phyloP scores from a whole-genome alignment of 2,888 invertebrate species.

The Antitype chi region DNA sequence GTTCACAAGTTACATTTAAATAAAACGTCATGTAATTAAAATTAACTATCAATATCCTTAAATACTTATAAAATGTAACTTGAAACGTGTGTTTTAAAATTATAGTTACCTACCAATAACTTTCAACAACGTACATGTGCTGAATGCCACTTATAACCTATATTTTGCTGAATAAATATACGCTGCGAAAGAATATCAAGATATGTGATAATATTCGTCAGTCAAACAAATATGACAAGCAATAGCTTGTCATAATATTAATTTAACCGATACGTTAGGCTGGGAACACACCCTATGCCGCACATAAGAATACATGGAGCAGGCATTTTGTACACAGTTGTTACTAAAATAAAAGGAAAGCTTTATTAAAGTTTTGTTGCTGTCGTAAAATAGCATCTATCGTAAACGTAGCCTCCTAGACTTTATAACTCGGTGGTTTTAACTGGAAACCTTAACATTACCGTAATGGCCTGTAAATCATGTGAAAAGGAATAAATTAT shows the following conservation, averaged over 20 bases:
- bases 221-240: slow-evolving; percentile 41
- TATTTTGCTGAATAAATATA: slow-evolving; percentile 46
- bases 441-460: slow-evolving; percentile 80
- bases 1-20: slow-evolving; percentile 14
- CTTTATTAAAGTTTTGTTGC: slow-evolving; percentile 78
- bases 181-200: slow-evolving; percentile 31
- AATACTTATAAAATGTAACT: slow-evolving; percentile 1
- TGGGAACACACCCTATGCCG: slow-evolving; percentile 25
- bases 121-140: slow-evolving; percentile 29
- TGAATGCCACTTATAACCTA: slow-evolving; percentile 20
- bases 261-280: slow-evolving; percentile 33
- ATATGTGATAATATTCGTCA: slow-evolving; percentile 46
- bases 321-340: slow-evolving; percentile 69
- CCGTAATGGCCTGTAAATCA: slow-evolving; percentile 85
- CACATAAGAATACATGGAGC: slow-evolving; percentile 40
- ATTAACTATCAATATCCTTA: slow-evolving; percentile 30
- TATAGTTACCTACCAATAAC: slow-evolving; percentile 41
- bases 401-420: slow-evolving; percentile 82
- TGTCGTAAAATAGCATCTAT: slow-evolving; percentile 82
- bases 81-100: slow-evolving; percentile 42
- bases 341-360: slow-evolving; percentile 75
- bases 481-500: slow-evolving; percentile 84
- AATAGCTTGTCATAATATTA: slow-evolving; percentile 23
- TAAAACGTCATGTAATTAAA: slow-evolving; percentile 20
- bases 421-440: slow-evolving; percentile 81